Evolutionary conservation across 37 sponge, comb jelly and placozoan genomes (phyloP).

Genomic region (Spongia lamella): DNA sequence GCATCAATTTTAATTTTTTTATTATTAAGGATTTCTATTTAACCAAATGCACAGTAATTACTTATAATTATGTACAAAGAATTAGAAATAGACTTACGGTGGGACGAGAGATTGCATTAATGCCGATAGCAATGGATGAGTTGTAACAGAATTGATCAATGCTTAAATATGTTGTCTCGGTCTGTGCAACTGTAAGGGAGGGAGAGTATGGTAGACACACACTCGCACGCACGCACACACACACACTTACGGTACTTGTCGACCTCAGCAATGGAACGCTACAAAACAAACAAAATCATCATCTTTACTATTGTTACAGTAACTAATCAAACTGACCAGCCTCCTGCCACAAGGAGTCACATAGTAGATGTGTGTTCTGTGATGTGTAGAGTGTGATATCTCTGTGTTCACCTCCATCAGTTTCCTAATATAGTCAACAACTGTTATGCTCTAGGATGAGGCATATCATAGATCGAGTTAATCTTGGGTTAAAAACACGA

Average conservation of each 20-base stretch:
- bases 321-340: constrained; percentile 34
- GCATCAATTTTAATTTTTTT: too few relatives aligned
- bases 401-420: too few relatives aligned
- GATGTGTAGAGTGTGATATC: neutral
- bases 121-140: neutral
- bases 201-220: neutral
- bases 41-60: too few relatives aligned
- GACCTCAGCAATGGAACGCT: constrained; percentile 61
- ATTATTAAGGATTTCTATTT: too few relatives aligned
- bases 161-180: neutral
- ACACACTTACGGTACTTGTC: constrained; percentile 47
- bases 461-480: too few relatives aligned
- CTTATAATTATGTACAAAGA: too few relatives aligned
- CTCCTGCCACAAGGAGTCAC: constrained; percentile 57
- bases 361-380: constrained; percentile 34
- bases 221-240: neutral
- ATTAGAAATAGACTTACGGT: too few relatives aligned
- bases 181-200: constrained; percentile 1
- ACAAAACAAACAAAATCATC: too few relatives aligned
- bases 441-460: too few relatives aligned
- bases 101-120: neutral
- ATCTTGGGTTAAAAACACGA: too few relatives aligned
- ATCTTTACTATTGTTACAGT: neutral
- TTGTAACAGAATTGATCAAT: constrained; percentile 29
- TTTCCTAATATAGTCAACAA: too few relatives aligned